A percentile compares a stretch with the other conserved stretches of the same genome.
phyloP scores from a whole-genome alignment of 2,888 invertebrate genomes.

The Notodonta dromedarius region DNA sequence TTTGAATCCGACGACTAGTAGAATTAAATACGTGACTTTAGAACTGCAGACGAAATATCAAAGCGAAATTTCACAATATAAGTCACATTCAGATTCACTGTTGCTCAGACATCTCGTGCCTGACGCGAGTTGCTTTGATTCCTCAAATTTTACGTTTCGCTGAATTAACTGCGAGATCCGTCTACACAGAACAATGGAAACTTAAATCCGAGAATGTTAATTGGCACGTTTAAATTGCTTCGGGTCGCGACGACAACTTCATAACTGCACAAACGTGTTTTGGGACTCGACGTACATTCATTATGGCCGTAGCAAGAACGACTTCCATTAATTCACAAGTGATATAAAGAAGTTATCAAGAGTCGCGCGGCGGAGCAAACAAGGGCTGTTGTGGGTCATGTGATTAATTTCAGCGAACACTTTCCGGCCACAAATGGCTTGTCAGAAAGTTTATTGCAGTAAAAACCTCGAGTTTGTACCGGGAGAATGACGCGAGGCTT shows the following conservation, averaged over 20 bases:
- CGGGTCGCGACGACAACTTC: constrained; percentile 37
- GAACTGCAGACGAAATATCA: constrained; percentile 47
- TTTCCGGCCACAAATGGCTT: constrained; percentile 76
- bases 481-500: constrained; percentile 71
- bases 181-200: constrained; percentile 69
- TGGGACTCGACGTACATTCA: constrained; percentile 29
- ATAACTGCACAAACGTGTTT: constrained; percentile 42
- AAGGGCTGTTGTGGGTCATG: constrained; percentile 65
- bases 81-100: constrained; percentile 48
- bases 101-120: constrained; percentile 52
- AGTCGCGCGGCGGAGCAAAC: constrained; percentile 54
- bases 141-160: constrained; percentile 66
- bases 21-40: constrained; percentile 56
- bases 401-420: constrained; percentile 77
- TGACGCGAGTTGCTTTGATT: constrained; percentile 70
- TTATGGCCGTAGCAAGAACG: constrained; percentile 30
- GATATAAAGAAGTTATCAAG: constrained; percentile 68
- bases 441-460: constrained; percentile 80
- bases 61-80: constrained; percentile 46
- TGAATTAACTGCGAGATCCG: constrained; percentile 60
- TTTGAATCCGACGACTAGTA: constrained; percentile 35
- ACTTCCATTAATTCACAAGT: constrained; percentile 47
- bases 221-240: constrained; percentile 57
- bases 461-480: constrained; percentile 73
- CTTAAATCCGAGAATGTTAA: constrained; percentile 63